Base-by-base conservation (phyloP, 2,113 vertebrate genomes). In the Procavia capensis region DNA sequence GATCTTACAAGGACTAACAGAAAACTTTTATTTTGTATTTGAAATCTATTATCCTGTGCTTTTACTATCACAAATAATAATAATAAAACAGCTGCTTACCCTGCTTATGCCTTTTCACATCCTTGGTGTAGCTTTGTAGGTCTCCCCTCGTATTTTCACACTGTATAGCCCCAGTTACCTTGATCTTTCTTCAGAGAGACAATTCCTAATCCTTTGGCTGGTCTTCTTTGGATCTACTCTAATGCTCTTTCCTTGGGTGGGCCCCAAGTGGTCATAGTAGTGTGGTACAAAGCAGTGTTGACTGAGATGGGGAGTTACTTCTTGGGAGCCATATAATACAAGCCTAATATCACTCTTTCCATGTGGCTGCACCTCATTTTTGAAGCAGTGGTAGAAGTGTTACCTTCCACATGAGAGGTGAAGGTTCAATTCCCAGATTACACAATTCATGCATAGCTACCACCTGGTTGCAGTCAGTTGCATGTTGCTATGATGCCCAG, bases 201-300 rank as follows among this genome's bases (percentile, higher is more conserved):
- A 75, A 68, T 63, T 91, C 95, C 92, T 82, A 83, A 91, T 88
- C 54, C 79, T 94, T 97, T 93, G 93, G 95, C 94, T 95, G 83
- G 74, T 95, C 78, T 50, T 90, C 94, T 75, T 92, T 97, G 96
- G 90, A 90, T 9, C 14, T n/a, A 4, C 41, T 95, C 94, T 85
- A 96, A 87, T n/a, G 19, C 64, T 68, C 45, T 75, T 85, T 90
- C 47, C 74, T 41, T 93, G 95, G 91, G 92, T 92, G 93, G 95
- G 85, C 81, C 68, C 79, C 50, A 61, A 68, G 22, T 78, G 85
- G 31, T 78, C 91, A 76, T 0, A 8, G 61, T n/a, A 27, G 29
- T 57, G 39, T 11, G 11, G 31, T 41, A 6, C 5, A 74, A 16
- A 78, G 66, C 41, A 4, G 29, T 9, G n/a, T 79, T 76, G 47